Evolutionary conservation across 2,888 invertebrate species (phyloP), one percentile per base, ranked within the genome.

Genomic region (Pachymerium ferrugineum): DNA sequence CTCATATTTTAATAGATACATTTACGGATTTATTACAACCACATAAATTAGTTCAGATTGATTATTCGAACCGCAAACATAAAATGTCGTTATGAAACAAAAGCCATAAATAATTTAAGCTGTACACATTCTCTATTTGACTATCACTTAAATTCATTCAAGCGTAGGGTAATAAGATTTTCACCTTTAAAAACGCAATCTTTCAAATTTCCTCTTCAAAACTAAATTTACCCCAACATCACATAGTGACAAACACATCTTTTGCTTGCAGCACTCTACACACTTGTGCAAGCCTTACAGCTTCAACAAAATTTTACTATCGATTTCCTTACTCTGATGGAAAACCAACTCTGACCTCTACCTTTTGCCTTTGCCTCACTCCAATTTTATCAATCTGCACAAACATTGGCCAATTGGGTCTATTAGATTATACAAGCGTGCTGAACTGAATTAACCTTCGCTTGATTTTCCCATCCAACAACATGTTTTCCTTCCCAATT

Each of bases 311-410:
- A 62, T 62, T 62, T 62, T 62, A 25, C 62, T 62, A 62, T 62
- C 62, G 62, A 62, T 62, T 62, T 62, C 28, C 28, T 10, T 4
- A n/a, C 62, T 62, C 62, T 62, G 62, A 62, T 25, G 25, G 62
- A 22, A 62, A 28, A 62, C 62, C 62, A 62, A 62, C 62, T 62
- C 25, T 62, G 62, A 62, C 62, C 62, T 62, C 62, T 62, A 62
- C 62, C 62, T 62, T 62, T 62, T 22, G 19, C 25, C 28, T 62
- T n/a, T 25, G 6, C 62, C 62, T 28, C 28, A 14, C 22, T 25
- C 62, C 62, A 62, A 62, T 62, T 62, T 62, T 62, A 62, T 62
- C 62, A 62, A 62, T 62, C 62, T 62, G 62, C 62, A 25, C 62
- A 62, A 62, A 62, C 62, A 62, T 62, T 62, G 62, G 25, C 62